Conservation (phyloP, 2,888 invertebrate genomes). For the Clostera curtula region DNA sequence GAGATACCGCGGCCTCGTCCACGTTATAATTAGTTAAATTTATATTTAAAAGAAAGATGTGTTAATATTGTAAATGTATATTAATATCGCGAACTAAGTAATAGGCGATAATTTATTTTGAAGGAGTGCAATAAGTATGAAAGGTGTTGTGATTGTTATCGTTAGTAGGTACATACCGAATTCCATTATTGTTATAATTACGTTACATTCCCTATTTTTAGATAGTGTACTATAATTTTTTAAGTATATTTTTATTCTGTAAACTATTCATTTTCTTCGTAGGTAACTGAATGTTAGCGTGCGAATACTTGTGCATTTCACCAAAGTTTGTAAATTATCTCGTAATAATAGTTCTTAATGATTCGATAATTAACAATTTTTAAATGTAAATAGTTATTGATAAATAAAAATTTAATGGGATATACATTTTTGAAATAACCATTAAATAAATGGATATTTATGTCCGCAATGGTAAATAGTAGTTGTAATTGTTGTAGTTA, state of each 20-base stretch:
- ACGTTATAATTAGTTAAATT: slow-evolving; percentile 65
- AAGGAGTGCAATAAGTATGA: slow-evolving; percentile 73
- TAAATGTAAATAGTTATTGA: slow-evolving; percentile 70
- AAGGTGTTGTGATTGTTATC: slow-evolving; percentile 70
- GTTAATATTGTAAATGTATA: slow-evolving; percentile 73
- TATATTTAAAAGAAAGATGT: slow-evolving; percentile 65
- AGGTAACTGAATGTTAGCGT: slow-evolving; percentile 49
- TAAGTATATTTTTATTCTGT: slow-evolving; percentile 24
- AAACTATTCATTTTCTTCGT: slow-evolving; percentile 25
- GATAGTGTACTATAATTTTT: slow-evolving; percentile 23
- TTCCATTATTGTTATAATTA: slow-evolving; percentile 60
- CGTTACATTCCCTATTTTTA: slow-evolving; percentile 54
- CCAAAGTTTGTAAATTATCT: slow-evolving; percentile 75
- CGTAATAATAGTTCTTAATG: slow-evolving; percentile 65
- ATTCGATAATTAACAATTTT: slow-evolving; percentile 68
- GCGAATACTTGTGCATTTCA: slow-evolving; percentile 68
- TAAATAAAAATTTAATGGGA: slow-evolving; percentile 40
- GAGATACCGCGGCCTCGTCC: slow-evolving; percentile 48
- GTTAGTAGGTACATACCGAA: slow-evolving; percentile 49
- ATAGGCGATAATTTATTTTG: slow-evolving; percentile 67
- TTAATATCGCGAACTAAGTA: slow-evolving; percentile 56
- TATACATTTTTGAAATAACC: slow-evolving; percentile 60
- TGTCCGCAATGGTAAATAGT: slow-evolving; percentile 71
- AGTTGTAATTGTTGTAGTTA: slow-evolving; percentile 71
- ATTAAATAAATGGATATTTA: slow-evolving; percentile 56